Base-by-base conservation (phyloP, 2,797 vertebrate species). In the Gephyroberyx darwinii region DNA sequence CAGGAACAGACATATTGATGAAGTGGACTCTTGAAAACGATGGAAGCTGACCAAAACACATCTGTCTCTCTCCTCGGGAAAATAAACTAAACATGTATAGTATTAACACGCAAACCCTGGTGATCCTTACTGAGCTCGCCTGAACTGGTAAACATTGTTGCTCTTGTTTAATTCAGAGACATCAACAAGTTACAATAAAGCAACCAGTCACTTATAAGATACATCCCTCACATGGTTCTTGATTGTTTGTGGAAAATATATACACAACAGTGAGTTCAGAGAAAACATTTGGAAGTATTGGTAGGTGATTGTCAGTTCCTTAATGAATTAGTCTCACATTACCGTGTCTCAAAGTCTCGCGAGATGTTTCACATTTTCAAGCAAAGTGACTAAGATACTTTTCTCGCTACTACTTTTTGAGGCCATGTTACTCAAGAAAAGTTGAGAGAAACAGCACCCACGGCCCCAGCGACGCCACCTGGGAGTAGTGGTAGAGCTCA, bases 41-140 rank as follows among this genome's bases (percentile, higher is more conserved):
- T 71, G 65, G 73, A 74, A 52, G 52, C 43, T 48, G 74, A 83
- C 82, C 84, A 86, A 81, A 84, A 82, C 69, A 64, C 68, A 82
- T 88, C 68, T 53, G 74, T 85, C 84, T 83, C 69, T 74, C 58
- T 77, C 19, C 19, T 64, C 7, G n/a, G 50, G 67, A 78, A 85
- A 84, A 85, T 85, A 86, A 86, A 80, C 79, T 62, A 73, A 70
- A 82, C 65, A 81, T 63, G 58, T 65, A 50, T 68, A 53, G 60
- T 71, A 74, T 79, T 76, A 84, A 82, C 74, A 84, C 2, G 0
- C 10, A 47, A 66, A 45, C 22, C 3, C 14, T 7, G 43, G 60
- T 39, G 62, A 82, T 73, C 56, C 48, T 69, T 54, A 37, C 56
- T 12, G 50, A 74, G 48, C 57, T 45, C 22, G 45, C 26, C 60